Evolutionary conservation across 2,113 vertebrate genomes (phyloP), one percentile per base, ranked within the genome.

Genomic region (Chamaetylas fuelleborni): DNA sequence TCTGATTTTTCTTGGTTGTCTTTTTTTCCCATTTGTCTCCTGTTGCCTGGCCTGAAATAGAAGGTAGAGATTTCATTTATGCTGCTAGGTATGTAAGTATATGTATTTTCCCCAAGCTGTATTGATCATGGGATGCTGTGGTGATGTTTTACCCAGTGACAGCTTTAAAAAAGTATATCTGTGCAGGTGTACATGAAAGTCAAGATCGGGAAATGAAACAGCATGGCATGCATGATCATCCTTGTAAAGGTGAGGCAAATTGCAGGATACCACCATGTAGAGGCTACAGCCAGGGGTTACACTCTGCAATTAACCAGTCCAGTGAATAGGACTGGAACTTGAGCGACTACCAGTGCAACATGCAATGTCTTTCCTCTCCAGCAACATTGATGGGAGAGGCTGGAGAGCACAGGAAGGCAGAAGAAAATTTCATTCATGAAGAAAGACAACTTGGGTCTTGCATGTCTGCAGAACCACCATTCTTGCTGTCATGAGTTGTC

Each of bases 1-100:
- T 96, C 81, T 94, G 97, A 97, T 98, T 98, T 97, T 98, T 98
- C 97, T 98, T 97, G 97, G 97, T 97, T 97, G 96, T 95, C 96
- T 87, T 94, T 97, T 81, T 77, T 56, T 22, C 51, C 69, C 90
- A 94, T 95, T 97, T 97, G 95, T 98, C 96, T 98, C 97, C 96
- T 93, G 92, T 97, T 98, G 97, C 95, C 96, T 92, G 81, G 91
- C 93, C 96, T 29, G 20, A 96, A 98, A 97, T 94, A 90, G 70
- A 96, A 96, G 66, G 94, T 57, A 94, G 86, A 86, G 28, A 78
- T 95, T 96, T 95, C 91, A 73, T 86, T 96, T 86, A 43, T 24
- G 60, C 85, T 97, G 90, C 94, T 91, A 73, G 93, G 90, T 90
- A 94, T 97, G 87, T 91, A 93, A 76, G 79, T 31, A 56, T 85